Evolutionary conservation across 2,113 vertebrate genomes (phyloP), one percentile per base, ranked within the genome.

Genomic region (Carassius gibelio): DNA sequence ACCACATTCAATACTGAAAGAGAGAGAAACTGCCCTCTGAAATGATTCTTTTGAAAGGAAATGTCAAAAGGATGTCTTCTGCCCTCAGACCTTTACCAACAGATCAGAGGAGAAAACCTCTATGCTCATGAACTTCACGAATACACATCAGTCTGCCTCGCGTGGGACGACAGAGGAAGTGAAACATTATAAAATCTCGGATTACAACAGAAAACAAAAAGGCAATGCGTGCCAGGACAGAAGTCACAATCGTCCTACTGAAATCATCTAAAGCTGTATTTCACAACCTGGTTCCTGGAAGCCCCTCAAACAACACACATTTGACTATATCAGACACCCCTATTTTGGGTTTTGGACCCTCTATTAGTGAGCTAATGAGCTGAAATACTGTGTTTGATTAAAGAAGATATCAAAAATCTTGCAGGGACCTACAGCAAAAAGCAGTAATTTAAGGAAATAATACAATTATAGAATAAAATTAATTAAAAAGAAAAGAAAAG

Each of bases 61-160:
- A 57, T 8, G 38, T 83, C 74, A 38, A 71, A 76, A 50, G 36
- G 50, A 77, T 57, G 19, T 23, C 78, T 75, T 81, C 77, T 61
- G 78, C 19, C 85, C 84, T 75, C 50, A 5, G 36, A 19, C 74
- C 86, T 69, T 21, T 38, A 72, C 71, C 34, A 57, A 83, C 83
- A 79, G 87, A 88, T 85, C 79, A 79, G 84, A 83, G 80, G n/a
- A 38, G 61, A 30, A 55, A 45, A 19, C 52, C 84, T 76, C 71
- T 30, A 48, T 61, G 9, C 48, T 64, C 64, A 69, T 86, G 75
- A 76, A 88, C 84, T 36, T 45, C 64, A 69, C 84, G 75, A 76
- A 88, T 84, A 88, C 84, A 86, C 74, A 88, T 81, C 30, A 5
- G 7, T 11, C 52, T 13, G 66, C 23, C 42, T 45, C 45, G 30